Evolutionary conservation across 1,140 invertebrate species (phyloP), one percentile per base, ranked within the genome.

Genomic region (Diabrotica virgifera): DNA sequence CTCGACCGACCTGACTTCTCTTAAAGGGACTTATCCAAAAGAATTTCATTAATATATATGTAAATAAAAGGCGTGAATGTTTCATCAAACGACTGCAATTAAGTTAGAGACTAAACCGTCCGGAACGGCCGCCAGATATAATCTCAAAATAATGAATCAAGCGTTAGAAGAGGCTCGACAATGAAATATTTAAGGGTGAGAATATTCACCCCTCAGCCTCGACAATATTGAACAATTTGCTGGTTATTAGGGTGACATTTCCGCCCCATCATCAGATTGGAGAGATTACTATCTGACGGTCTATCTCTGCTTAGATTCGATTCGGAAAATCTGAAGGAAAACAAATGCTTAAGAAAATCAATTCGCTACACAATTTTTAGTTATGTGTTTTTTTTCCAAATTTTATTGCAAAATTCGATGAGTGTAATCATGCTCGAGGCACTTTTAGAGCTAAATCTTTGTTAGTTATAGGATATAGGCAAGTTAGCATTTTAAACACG

Each of bases 161-260:
- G 59, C 46, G 59, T 40, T 52, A 52, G 46, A 51, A 60, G 59
- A 60, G 59, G 40, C 40, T 60, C n/a, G 59, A 35, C 59, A 50
- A 60, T 60, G 40, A 60, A 60, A 60, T 60, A 60, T 60, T 60
- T 60, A 60, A 60, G 59, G 59, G 59, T 60, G 59, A 60, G 36
- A 52, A 60, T 60, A 52, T 52, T 35, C 12, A 60, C 59, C 59
- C 59, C 59, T 57, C 24, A 36, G 8, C n/a, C n/a, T 55, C 53
- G 59, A 38, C 59, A 60, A 60, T 60, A 60, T 60, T 60, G 59
- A 13, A 60, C 46, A 60, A 60, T 60, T 60, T 60, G 52, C 36
- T 60, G 14, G 13, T 60, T 60, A 60, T 60, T 60, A 60, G 59
- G 59, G 59, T 35, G 59, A 60, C 40, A 52, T 24, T 36, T 57